phyloP scores from a whole-genome alignment of 2,797 vertebrate genomes.

The Vipera ursinii region DNA sequence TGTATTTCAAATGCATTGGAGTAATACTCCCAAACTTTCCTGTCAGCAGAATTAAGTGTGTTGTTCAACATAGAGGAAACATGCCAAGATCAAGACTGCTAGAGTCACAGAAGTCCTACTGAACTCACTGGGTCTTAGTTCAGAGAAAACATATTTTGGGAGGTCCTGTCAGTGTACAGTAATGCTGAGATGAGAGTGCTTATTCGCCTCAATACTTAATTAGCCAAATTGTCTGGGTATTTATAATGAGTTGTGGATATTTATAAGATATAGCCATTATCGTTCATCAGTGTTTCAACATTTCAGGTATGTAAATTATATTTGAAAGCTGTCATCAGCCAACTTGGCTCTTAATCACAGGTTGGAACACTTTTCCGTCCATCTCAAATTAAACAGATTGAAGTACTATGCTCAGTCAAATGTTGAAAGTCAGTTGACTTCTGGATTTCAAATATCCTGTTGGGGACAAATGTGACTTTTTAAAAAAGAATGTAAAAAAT shows the following conservation, averaged over 20 bases:
- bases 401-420: neutral
- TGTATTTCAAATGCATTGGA: neutral
- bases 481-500: neutral
- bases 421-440: neutral
- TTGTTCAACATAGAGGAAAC: neutral
- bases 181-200: neutral
- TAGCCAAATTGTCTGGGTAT: neutral
- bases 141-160: neutral
- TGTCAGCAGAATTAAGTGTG: neutral
- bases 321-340: neutral
- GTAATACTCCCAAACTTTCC: neutral
- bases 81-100: neutral
- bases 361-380: neutral
- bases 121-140: neutral
- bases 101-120: neutral
- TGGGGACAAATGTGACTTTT: neutral
- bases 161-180: neutral
- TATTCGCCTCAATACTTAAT: neutral
- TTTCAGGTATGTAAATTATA: neutral
- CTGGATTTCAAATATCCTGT: neutral
- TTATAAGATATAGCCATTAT: neutral
- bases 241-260: neutral
- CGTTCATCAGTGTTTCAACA: neutral
- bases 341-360: neutral
- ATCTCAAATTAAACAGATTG: neutral